A percentile compares a stretch with the other conserved stretches of the same genome.
Evolutionary conservation across 2,113 vertebrate species (phyloP).

Genomic region (Polypterus senegalus): DNA sequence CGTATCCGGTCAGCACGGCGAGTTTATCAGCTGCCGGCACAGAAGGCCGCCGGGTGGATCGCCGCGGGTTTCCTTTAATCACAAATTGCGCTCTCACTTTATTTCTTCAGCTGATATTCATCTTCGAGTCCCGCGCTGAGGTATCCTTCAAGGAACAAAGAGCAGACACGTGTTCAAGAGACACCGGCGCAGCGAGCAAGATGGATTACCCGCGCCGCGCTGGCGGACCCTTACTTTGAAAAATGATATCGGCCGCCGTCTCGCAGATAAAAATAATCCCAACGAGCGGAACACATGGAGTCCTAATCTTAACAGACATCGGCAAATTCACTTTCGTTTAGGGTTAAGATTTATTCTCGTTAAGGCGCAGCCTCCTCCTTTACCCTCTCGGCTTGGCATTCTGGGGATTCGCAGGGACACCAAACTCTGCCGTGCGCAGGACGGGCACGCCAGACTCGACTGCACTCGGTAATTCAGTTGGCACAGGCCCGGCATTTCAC

Average conservation of each 20-base stretch:
- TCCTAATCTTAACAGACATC: constrained; percentile 48
- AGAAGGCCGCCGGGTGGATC: constrained; percentile 24
- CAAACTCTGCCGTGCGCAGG: no score
- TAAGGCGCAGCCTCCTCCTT: not conserved
- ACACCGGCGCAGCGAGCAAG: constrained; percentile 55
- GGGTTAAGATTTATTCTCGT: constrained; percentile 18
- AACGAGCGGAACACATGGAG: constrained; percentile 27
- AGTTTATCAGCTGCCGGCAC: constrained; percentile 24
- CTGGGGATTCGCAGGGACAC: no score
- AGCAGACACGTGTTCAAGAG: constrained; percentile 45
- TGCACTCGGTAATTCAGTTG: no score
- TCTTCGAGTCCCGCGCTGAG: constrained; percentile 37
- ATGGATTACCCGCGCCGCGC: constrained; percentile 58
- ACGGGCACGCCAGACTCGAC: no score
- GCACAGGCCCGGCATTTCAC: no score
- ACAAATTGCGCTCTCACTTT: constrained; percentile 40
- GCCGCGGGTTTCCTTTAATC: constrained; percentile 41
- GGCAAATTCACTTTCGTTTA: constrained; percentile 32
- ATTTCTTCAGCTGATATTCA: constrained; percentile 40
- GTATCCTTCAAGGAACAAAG: constrained; percentile 52
- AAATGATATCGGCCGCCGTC: constrained; percentile 49
- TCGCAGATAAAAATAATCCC: constrained; percentile 55
- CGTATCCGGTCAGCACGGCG: no score
- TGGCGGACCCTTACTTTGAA: constrained; percentile 53
- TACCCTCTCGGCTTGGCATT: no score